These are phyloP conservation scores for Crepidodera aurea DNA, from an alignment of 2,888 invertebrate species.

Conservation along the genomic window DNA sequence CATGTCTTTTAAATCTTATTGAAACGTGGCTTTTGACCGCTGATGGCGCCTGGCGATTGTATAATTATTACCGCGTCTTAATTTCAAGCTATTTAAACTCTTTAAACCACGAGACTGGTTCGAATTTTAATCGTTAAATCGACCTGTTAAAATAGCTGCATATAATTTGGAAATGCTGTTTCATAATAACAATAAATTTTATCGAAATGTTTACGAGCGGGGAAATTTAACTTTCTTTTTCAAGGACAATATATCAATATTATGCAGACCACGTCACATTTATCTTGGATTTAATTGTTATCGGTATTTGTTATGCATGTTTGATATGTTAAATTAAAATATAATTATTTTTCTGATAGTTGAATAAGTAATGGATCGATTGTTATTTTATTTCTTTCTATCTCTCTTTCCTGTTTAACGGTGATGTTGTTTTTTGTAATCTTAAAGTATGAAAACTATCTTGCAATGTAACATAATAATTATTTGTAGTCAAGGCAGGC, in stretches of 20 bases:
- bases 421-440: too few species aligned
- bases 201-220: not conserved
- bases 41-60: slow-evolving; percentile 13
- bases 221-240: not conserved
- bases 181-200: slow-evolving; percentile 3
- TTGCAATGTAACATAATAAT: too few species aligned
- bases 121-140: slow-evolving; percentile 2
- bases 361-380: too few species aligned
- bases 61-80: slow-evolving; percentile 7
- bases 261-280: too few species aligned
- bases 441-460: too few species aligned
- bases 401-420: too few species aligned
- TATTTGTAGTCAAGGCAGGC: too few species aligned
- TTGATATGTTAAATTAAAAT: too few species aligned
- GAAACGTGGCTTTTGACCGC: slow-evolving; percentile 8
- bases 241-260: not conserved
- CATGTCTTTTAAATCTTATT: slow-evolving; percentile 4
- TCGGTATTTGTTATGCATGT: too few species aligned
- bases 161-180: not conserved
- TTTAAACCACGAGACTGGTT: not conserved
- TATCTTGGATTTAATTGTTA: too few species aligned
- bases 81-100: slow-evolving; percentile 8
- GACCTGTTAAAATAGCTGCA: slow-evolving; percentile 1
- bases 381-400: too few species aligned
- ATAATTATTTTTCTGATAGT: too few species aligned